Conservation (phyloP, 2,888 invertebrate species). For the Caenorhabditis sp. region DNA sequence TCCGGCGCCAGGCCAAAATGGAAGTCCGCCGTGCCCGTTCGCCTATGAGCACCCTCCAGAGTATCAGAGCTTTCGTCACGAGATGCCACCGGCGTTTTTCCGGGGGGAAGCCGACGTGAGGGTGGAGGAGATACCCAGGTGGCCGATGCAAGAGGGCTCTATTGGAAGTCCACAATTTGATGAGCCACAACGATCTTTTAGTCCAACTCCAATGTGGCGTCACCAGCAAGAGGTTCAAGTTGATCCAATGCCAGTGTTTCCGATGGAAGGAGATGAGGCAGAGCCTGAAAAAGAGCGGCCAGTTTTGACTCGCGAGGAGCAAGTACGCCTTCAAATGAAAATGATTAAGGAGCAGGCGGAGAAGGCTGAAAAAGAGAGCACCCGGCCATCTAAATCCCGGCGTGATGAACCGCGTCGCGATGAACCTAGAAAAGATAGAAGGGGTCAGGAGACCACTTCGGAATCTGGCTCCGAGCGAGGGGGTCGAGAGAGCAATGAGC, state of each 20-base stretch:
- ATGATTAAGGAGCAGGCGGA: conserved; percentile 41
- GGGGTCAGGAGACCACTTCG: no score
- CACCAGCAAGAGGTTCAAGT: conserved; percentile 32
- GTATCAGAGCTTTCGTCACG: not conserved
- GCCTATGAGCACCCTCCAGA: conserved; percentile 20
- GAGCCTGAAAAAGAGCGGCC: not conserved
- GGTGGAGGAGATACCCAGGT: conserved; percentile 45
- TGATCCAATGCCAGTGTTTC: conserved; percentile 59
- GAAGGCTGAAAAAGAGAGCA: conserved; percentile 11
- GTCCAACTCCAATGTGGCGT: conserved; percentile 7
- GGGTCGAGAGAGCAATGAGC: conserved; percentile 11
- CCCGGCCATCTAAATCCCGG: no score
- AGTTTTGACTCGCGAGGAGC: not conserved
- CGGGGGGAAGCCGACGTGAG: conserved; percentile 18
- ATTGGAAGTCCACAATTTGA: not conserved
- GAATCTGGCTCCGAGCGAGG: no score
- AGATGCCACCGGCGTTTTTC: conserved; percentile 1
- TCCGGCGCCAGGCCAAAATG: no score
- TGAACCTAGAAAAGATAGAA: no score
- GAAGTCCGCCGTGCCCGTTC: not conserved
- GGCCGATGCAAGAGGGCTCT: conserved; percentile 31
- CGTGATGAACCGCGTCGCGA: no score
- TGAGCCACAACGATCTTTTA: not conserved
- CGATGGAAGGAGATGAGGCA: conserved; percentile 14
- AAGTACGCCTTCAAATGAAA: conserved; percentile 15